phyloP scores from a whole-genome alignment of 2,797 vertebrate genomes.

The Mionectes olivaceus region DNA sequence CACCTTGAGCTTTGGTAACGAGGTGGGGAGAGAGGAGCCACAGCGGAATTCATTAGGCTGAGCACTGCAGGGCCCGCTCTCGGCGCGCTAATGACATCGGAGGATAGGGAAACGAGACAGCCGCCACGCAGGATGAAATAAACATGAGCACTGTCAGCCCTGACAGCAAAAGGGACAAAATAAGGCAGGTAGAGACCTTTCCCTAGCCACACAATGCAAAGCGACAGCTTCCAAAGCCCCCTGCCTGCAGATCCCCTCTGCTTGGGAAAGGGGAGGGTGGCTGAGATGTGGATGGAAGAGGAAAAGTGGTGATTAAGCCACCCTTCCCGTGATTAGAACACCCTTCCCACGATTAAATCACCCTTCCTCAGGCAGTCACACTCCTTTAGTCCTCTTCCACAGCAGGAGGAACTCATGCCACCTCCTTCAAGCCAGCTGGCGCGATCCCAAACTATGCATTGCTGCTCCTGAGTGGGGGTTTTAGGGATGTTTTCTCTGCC shows the following conservation, averaged over 20 bases:
- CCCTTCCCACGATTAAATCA: slow-evolving; percentile 6
- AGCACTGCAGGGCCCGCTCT: slow-evolving; percentile 89
- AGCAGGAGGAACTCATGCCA: background rate
- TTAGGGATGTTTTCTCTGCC: background rate
- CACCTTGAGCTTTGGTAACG: slow-evolving; percentile 91
- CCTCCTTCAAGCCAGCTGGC: background rate
- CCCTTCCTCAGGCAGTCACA: background rate
- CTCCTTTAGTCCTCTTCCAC: slow-evolving; percentile 49
- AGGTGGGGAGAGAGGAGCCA: slow-evolving; percentile 87
- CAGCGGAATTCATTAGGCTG: slow-evolving; percentile 94
- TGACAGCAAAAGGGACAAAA: slow-evolving; percentile 83
- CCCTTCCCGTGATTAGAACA: slow-evolving; percentile 4
- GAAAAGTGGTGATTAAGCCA: slow-evolving; percentile 45
- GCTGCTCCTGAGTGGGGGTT: background rate
- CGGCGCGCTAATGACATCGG: slow-evolving; percentile 92
- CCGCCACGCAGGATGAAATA: slow-evolving; percentile 92
- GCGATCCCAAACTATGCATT: rapidly evolving
- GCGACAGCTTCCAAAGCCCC: slow-evolving; percentile 76
- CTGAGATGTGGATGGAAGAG: background rate
- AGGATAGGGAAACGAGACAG: slow-evolving; percentile 93
- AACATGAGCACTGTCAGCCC: slow-evolving; percentile 93
- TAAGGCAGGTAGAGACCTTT: slow-evolving; percentile 83
- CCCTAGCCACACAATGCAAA: slow-evolving; percentile 69
- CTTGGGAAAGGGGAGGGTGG: background rate
- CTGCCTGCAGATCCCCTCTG: background rate